These are phyloP conservation scores for Heliornis fulica DNA, from an alignment of 2,113 vertebrate genomes.

Conservation along the genomic window DNA sequence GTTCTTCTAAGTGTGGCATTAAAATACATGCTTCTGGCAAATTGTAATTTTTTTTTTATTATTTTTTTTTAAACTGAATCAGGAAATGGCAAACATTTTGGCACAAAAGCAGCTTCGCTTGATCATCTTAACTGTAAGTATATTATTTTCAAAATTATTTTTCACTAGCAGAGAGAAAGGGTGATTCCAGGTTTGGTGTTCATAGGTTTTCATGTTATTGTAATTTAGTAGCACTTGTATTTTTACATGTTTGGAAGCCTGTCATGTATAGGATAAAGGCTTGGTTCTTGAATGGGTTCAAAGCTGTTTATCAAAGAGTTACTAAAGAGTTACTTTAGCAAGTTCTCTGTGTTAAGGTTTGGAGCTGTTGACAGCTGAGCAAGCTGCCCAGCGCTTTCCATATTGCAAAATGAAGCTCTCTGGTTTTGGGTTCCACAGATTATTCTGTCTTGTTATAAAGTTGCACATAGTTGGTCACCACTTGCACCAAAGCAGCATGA, in stretches of 20 bases:
- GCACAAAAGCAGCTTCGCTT: constrained; percentile 95
- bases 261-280: neutral
- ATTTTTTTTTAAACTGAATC: neutral
- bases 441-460: neutral
- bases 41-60: neutral
- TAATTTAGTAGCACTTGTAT: neutral
- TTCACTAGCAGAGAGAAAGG: neutral
- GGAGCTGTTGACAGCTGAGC: neutral
- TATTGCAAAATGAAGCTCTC: neutral
- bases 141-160: neutral
- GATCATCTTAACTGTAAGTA: constrained; percentile 95
- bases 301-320: neutral
- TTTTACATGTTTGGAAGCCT: neutral
- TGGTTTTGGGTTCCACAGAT: neutral
- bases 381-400: neutral
- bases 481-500: neutral
- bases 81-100: constrained; percentile 98
- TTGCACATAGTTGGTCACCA: neutral
- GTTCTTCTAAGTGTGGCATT: neutral
- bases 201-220: neutral
- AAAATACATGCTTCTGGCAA: neutral
- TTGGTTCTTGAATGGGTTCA: neutral
- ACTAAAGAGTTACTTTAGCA: too few species aligned
- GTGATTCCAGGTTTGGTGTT: neutral
- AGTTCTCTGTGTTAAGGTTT: neutral